Conservation (phyloP, 2,797 vertebrate species). For the Poecilia gillii region DNA sequence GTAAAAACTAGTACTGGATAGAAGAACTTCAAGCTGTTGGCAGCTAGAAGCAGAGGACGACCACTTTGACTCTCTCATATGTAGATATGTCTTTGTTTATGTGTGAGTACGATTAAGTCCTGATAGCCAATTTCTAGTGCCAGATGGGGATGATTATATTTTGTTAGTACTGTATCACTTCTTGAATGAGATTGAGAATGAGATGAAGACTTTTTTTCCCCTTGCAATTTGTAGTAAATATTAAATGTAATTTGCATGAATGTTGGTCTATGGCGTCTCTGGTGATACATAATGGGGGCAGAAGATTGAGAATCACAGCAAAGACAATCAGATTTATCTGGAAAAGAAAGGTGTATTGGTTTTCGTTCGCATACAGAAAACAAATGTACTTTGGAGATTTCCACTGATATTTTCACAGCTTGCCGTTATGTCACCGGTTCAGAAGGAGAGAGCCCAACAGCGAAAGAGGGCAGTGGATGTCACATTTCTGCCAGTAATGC, state of each 20-base stretch:
- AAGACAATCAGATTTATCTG: background rate
- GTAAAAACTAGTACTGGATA: constrained; percentile 23
- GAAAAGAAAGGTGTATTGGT: background rate
- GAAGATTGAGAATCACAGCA: background rate
- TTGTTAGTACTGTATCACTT: constrained; percentile 29
- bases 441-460: constrained; percentile 22
- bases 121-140: constrained; percentile 38
- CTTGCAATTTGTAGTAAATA: constrained; percentile 13
- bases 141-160: constrained; percentile 48
- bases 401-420: constrained; percentile 27
- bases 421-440: constrained; percentile 41
- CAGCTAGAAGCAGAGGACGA: background rate
- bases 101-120: constrained; percentile 44
- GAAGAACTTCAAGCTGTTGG: constrained; percentile 1
- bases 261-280: constrained; percentile 5
- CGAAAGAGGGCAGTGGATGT: constrained; percentile 41
- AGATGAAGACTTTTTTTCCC: constrained; percentile 11
- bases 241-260: constrained; percentile 16
- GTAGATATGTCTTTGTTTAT: constrained; percentile 35
- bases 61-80: constrained; percentile 21
- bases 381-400: background rate
- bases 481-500: constrained; percentile 41
- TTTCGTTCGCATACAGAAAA: background rate
- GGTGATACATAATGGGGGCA: background rate
- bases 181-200: constrained; percentile 18